Evolutionary conservation across 2,797 vertebrate species (phyloP).

Genomic region (Gymnocypris eckloni): DNA sequence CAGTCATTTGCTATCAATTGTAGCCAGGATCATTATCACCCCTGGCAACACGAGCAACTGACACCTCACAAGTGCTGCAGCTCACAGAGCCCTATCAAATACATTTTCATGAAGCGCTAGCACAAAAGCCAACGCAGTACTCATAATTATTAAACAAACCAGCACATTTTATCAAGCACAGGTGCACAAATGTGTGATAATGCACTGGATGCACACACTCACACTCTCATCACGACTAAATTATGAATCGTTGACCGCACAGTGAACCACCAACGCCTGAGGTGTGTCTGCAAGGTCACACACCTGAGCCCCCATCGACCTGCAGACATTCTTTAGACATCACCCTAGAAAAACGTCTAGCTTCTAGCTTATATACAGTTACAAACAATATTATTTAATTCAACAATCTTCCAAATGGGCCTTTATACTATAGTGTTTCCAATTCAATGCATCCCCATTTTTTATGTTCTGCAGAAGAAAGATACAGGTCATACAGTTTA

Average conservation of each 20-base stretch:
- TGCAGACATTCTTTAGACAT: not conserved
- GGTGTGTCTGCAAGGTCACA: not conserved
- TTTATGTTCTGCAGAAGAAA: not conserved
- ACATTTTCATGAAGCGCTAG: conserved; percentile 19
- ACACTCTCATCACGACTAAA: conserved; percentile 21
- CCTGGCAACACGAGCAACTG: conserved; percentile 11
- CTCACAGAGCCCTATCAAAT: not conserved
- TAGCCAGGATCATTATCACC: conserved; percentile 22
- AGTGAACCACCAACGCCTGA: conserved; percentile 13
- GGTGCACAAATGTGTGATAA: conserved; percentile 22
- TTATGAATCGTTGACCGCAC: conserved; percentile 47
- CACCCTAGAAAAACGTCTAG: not conserved
- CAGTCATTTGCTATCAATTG: conserved; percentile 18
- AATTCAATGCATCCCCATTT: not conserved
- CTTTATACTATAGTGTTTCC: not conserved
- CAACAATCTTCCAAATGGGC: not conserved
- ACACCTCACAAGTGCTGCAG: not conserved
- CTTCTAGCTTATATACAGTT: not conserved
- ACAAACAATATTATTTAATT: not conserved
- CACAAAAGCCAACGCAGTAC: conserved; percentile 2
- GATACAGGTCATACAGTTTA: not conserved
- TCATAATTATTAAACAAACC: conserved; percentile 22
- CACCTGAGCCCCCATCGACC: not conserved
- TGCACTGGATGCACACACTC: not conserved
- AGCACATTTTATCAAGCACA: conserved; percentile 6